Percentiles rank a stretch among this genome's conserved stretches.
phyloP scores from a whole-genome alignment of 2,797 vertebrate species.

The Perdix hodgsoniae region DNA sequence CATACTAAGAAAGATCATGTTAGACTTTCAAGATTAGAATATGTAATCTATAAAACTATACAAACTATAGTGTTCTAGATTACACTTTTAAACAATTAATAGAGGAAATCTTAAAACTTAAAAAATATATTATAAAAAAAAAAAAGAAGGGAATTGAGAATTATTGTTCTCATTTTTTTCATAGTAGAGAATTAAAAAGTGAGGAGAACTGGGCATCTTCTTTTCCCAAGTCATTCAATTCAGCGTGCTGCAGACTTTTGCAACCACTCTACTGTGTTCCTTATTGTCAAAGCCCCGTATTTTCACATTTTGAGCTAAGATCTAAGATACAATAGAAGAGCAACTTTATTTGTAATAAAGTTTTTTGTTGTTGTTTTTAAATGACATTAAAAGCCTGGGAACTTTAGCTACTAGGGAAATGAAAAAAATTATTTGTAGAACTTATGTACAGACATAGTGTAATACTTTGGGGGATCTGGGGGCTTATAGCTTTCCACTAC shows the following conservation, averaged over 20 bases:
- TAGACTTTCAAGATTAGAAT: background rate
- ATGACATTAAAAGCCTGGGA: background rate
- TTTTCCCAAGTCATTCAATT: background rate
- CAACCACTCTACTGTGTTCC: background rate
- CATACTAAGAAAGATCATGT: background rate
- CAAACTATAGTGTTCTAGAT: background rate
- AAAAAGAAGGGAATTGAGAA: background rate
- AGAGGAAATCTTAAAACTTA: background rate
- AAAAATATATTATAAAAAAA: background rate
- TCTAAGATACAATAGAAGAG: background rate
- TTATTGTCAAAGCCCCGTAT: background rate
- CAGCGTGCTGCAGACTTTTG: background rate
- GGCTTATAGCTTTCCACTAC: background rate
- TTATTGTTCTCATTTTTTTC: background rate
- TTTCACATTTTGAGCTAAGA: background rate
- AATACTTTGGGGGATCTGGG: rapidly evolving
- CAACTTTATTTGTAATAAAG: too few relatives aligned
- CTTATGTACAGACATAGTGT: background rate
- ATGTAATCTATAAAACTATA: too few relatives aligned
- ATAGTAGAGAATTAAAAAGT: background rate
- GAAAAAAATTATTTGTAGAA: background rate
- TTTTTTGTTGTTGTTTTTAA: background rate
- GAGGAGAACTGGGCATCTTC: background rate
- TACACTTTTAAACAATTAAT: background rate
- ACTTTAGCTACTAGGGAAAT: background rate